Base-by-base conservation (phyloP, 2,797 vertebrate genomes). In the Tauraco hartlaubi region DNA sequence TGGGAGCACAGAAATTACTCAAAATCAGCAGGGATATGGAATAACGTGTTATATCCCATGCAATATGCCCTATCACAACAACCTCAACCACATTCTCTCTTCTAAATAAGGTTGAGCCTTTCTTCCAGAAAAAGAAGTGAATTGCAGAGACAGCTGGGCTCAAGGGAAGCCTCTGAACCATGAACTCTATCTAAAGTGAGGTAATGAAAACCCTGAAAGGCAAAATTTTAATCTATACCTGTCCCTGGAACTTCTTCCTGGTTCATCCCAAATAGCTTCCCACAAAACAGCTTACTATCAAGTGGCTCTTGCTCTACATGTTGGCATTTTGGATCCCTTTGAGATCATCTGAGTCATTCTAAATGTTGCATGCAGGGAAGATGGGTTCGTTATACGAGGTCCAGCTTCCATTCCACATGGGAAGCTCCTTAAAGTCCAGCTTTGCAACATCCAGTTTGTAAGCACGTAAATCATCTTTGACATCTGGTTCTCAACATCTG, bases 351-450 rank as follows among this genome's bases (percentile, higher is more conserved):
- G 41, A 74, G 37, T 66, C 18, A 23, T 92, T 26, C 49, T 67
- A 46, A 92, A 64, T 8, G 5, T 23, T 85, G 14, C 48, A 22
- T 6, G 11, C 18, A 10, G 31, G 28, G 41, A 63, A 82, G 16
- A 25, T 41, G 31, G 21, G 22, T 87, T 37, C 20, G 22, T 73
- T 63, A 54, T 0, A 0, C 1, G 0, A 28, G 7, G 12, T 74
- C 54, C 37, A 58, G 55, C 44, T 64, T 77, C 56, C 19, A 8
- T 39, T 74, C 19, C 18, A 12, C 68, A 15, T 12, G 17, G 63
- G 68, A 94, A 77, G 49, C 29, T 74, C 52, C 48, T 73, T 66
- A 18, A 89, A 49, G 61, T 61, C 43, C 14, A 73, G 41, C 71
- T 69, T 88, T 74, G 56, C 52, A 85, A 46, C 0, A 0, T 87